phyloP scores from a whole-genome alignment of 2,888 invertebrate genomes.

The Onthophagus sagittarius region DNA sequence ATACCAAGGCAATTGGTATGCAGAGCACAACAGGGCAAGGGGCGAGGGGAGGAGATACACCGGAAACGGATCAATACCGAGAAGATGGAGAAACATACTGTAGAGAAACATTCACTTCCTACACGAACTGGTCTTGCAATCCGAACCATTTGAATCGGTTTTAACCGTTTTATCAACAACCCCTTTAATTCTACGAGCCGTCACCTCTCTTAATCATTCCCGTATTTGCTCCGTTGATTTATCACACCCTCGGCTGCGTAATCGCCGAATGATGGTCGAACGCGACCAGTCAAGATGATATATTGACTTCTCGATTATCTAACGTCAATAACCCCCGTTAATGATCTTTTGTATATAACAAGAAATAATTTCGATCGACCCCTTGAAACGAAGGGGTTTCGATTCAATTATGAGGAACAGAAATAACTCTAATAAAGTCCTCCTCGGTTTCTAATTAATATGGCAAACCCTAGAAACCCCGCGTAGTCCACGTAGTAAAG shows the following conservation, averaged over 20 bases:
- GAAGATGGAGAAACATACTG: conserved; percentile 49
- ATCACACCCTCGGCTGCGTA: conserved; percentile 6
- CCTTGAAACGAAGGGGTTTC: not conserved
- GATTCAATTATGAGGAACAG: conserved; percentile 1
- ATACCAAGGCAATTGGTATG: conserved; percentile 59
- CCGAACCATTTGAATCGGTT: not conserved
- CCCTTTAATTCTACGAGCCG: not conserved
- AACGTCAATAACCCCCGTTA: not conserved
- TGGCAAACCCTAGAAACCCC: conserved; percentile 35
- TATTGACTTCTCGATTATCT: not conserved
- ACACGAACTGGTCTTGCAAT: conserved; percentile 5
- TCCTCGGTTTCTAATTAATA: conserved; percentile 41
- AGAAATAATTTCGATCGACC: not conserved
- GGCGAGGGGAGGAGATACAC: conserved; percentile 47
- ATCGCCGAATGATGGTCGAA: conserved; percentile 23
- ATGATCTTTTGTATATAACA: not conserved
- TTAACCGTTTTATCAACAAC: not conserved
- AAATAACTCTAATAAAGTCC: conserved; percentile 37
- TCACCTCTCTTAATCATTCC: not conserved
- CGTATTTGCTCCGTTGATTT: not conserved
- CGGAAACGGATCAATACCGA: conserved; percentile 51
- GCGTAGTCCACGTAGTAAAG: conserved; percentile 32
- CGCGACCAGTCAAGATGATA: not conserved
- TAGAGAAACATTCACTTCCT: conserved; percentile 43
- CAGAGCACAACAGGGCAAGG: conserved; percentile 55